Evolutionary conservation across 2,113 vertebrate species (phyloP).

Genomic region (Xenopus tropicalis): DNA sequence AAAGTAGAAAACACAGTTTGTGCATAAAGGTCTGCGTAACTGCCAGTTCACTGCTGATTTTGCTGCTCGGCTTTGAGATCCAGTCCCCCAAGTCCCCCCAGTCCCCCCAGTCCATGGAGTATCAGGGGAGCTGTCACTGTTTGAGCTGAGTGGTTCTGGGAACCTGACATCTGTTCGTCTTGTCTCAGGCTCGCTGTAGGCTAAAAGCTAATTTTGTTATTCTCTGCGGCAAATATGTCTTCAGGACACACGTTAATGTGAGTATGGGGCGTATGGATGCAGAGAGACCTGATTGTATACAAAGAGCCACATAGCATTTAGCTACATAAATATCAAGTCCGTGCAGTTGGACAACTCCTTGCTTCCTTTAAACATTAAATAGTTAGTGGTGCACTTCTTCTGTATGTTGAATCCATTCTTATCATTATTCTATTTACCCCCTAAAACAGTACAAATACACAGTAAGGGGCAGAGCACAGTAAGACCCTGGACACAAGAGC

Average conservation of each 20-base stretch:
- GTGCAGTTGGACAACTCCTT: too few species aligned
- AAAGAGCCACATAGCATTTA: too few species aligned
- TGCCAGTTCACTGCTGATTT: neutral
- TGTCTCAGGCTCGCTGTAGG: slow-evolving; percentile 52
- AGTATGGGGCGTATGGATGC: slow-evolving; percentile 56
- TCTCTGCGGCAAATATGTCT: slow-evolving; percentile 61
- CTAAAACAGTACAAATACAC: too few species aligned
- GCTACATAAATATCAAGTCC: too few species aligned
- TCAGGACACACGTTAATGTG: slow-evolving; percentile 57
- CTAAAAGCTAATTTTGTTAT: slow-evolving; percentile 67
- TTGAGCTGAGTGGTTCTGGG: slow-evolving; percentile 55
- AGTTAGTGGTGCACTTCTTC: too few species aligned
- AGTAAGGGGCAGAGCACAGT: too few species aligned
- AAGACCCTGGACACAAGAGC: too few species aligned
- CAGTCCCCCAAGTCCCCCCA: neutral
- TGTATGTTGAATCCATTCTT: too few species aligned
- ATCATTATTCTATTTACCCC: too few species aligned
- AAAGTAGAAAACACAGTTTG: too few species aligned
- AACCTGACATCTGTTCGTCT: slow-evolving; percentile 59
- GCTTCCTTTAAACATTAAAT: too few species aligned
- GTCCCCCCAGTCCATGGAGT: neutral
- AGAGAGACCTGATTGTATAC: neutral
- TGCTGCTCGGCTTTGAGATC: neutral
- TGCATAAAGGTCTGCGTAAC: too few species aligned
- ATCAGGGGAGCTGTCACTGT: slow-evolving; percentile 56